Base-by-base conservation (phyloP, 2,797 vertebrate species). In the Thunnus albacares region DNA sequence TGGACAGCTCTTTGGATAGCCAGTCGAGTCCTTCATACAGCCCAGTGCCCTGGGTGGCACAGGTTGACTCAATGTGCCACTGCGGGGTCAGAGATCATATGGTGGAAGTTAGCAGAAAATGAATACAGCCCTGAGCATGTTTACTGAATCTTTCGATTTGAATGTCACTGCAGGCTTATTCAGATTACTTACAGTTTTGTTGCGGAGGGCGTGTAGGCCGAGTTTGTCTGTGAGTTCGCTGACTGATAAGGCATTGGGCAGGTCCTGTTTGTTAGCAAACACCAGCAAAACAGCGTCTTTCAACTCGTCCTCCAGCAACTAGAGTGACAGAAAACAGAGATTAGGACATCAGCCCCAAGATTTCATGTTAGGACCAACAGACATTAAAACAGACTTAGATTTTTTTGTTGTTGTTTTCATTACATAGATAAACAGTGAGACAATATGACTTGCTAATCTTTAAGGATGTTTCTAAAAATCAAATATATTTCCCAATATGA, bases 231-330 rank as follows among this genome's bases (percentile, higher is more conserved):
- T 96, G 87, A 98, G 95, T 55, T 98, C 97, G 0, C 93, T 95
- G 86, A 96, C 95, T 0, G 95, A 78, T 91, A 98, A 95, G 88
- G 97, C 97, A 1, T 98, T 98, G 70, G 97, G 97, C 88, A 98
- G 96, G 88, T 98, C 97, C 92, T 98, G 97, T 91, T 98, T 98
- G 94, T 98, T 98, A 35, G 97, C 97, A 30, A 98, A 97, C 73
- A 98, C 96, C 85, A 98, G 94, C 92, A 98, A 71, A 67, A 96
- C 95, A 0, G 97, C 97, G 0, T 97, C 96, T 65, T 94, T 96
- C 73, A 98, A 92, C 90, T 98, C 97, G 0, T 98, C 97, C 90
- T 98, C 97, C 58, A 92, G 92, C 83, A 98, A 85, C 97, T 97
- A 71, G 6, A 61, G 49, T 33, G 13, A 10, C 18, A 86, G 28